Percentiles rank a stretch among this genome's conserved stretches.
Evolutionary conservation across 2,797 vertebrate species (phyloP).

Genomic region (Aselliscus stoliczkanus): DNA sequence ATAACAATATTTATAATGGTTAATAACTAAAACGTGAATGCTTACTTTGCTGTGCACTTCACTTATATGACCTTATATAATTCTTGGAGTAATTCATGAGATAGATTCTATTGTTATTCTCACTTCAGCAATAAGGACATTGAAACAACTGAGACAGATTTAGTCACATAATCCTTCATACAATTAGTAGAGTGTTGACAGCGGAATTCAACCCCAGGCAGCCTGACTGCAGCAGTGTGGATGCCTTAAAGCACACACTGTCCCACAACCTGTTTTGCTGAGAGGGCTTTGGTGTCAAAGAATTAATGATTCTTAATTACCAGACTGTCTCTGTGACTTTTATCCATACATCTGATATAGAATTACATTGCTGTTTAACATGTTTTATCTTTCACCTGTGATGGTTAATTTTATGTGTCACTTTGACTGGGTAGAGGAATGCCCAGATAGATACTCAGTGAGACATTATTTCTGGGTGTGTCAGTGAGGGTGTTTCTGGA

Average conservation of each 20-base stretch:
- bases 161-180: neutral
- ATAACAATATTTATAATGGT: neutral
- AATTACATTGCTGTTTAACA: neutral
- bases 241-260: neutral
- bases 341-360: neutral
- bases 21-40: neutral
- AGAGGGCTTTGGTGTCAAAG: neutral
- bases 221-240: neutral
- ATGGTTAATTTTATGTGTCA: neutral
- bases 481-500: neutral
- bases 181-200: neutral
- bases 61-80: neutral
- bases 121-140: neutral
- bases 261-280: neutral
- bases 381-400: neutral
- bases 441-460: neutral
- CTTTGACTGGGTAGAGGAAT: neutral
- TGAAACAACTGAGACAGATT: neutral
- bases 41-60: neutral
- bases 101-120: neutral
- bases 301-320: neutral
- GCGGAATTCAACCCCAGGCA: neutral
- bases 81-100: neutral
- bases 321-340: neutral
- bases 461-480: neutral